A percentile compares a stretch with the other conserved stretches of the same genome.
Evolutionary conservation across 2,797 vertebrate genomes (phyloP).

Genomic region (Eulemur rubriventer): DNA sequence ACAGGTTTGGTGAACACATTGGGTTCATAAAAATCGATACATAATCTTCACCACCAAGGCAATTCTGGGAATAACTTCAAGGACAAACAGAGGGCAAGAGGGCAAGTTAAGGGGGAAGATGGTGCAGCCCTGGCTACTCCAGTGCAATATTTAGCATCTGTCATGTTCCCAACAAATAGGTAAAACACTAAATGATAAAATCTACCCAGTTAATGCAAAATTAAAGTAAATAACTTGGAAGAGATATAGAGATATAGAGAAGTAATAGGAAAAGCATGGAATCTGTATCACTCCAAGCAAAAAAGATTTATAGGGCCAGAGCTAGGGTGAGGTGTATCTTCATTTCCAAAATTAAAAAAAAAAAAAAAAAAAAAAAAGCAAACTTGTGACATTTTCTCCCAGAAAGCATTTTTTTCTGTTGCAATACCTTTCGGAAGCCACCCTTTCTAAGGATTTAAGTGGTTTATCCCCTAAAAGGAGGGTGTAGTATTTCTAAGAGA

Average conservation of each 20-base stretch:
- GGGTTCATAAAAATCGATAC: neutral
- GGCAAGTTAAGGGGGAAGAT: neutral
- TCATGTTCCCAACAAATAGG: neutral
- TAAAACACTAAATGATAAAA: neutral
- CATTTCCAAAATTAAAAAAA: neutral
- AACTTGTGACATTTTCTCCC: neutral
- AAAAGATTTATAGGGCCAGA: neutral
- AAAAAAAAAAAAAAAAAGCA: neutral
- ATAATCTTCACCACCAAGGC: neutral
- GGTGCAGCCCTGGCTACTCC: accelerated
- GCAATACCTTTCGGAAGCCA: neutral
- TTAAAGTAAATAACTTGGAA: neutral
- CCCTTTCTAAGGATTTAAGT: neutral
- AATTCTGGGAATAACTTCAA: neutral
- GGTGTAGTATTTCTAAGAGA: neutral
- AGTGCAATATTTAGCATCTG: neutral
- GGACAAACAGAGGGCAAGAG: neutral
- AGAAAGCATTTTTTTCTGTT: neutral
- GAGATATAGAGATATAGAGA: neutral
- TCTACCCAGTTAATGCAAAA: neutral
- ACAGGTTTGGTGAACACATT: neutral
- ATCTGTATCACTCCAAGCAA: neutral
- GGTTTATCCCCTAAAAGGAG: neutral
- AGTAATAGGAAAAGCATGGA: neutral
- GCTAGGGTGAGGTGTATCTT: neutral